Evolutionary conservation across 1,140 invertebrate species (phyloP).

Genomic region (Theocolax elegans): DNA sequence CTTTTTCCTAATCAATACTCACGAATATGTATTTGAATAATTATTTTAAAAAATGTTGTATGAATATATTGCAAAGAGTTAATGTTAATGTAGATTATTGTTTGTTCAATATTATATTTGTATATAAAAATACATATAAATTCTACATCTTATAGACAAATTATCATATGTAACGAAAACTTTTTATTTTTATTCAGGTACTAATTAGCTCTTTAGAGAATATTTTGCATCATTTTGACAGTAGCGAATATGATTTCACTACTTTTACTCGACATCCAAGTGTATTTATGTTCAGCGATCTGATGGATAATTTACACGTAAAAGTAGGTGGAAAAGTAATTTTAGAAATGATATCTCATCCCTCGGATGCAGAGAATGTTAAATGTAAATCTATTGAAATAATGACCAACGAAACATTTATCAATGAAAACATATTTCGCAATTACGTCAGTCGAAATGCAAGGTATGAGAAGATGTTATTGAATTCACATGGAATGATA

Average conservation of each 20-base stretch:
- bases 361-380: slow-evolving; percentile 32
- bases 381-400: slow-evolving; percentile 66
- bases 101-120: too few relatives aligned
- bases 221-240: background rate
- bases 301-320: slow-evolving; percentile 54
- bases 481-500: slow-evolving; percentile 72
- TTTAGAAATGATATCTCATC: too few relatives aligned
- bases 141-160: too few relatives aligned
- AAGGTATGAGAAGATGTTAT: slow-evolving; percentile 66
- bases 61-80: too few relatives aligned
- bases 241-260: background rate
- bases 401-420: slow-evolving; percentile 61
- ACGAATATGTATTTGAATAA: too few relatives aligned
- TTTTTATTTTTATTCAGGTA: too few relatives aligned
- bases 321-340: slow-evolving; percentile 60
- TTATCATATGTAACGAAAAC: too few relatives aligned
- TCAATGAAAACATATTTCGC: slow-evolving; percentile 71
- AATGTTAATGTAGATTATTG: too few relatives aligned
- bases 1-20: too few relatives aligned
- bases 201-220: background rate
- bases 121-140: too few relatives aligned
- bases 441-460: slow-evolving; percentile 70
- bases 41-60: too few relatives aligned
- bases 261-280: slow-evolving; percentile 31
- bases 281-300: slow-evolving; percentile 50